A percentile compares a stretch with the other conserved stretches of the same genome.
Conservation (phyloP, 2,888 invertebrate genomes). For the Serripes groenlandicus region DNA sequence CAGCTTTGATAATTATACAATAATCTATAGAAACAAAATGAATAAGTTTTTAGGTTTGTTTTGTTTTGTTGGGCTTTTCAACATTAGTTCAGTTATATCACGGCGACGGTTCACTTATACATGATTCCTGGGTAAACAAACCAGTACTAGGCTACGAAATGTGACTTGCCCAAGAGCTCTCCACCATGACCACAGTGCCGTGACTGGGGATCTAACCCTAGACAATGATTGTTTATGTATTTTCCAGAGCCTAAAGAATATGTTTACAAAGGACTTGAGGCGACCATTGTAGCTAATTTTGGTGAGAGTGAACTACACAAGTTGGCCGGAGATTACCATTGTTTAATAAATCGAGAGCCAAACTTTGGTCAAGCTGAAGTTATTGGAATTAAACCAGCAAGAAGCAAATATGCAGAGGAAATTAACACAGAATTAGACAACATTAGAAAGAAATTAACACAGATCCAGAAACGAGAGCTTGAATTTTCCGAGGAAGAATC, state of each 20-base stretch:
- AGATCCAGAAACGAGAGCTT: background rate
- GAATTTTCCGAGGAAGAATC: background rate
- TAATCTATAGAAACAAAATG: too few relatives aligned
- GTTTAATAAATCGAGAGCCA: constrained; percentile 20
- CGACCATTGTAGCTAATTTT: constrained; percentile 33
- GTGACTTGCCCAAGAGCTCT: background rate
- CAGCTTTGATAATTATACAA: too few relatives aligned
- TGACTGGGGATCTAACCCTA: background rate
- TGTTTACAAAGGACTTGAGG: constrained; percentile 22
- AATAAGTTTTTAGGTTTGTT: too few relatives aligned
- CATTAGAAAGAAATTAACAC: background rate
- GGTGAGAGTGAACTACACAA: constrained; percentile 25
- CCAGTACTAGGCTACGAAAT: too few relatives aligned
- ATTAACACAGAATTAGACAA: background rate
- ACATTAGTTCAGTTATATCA: background rate
- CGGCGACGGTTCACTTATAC: background rate
- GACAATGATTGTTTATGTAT: background rate
- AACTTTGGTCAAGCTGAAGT: constrained; percentile 4
- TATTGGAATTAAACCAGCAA: constrained; percentile 16
- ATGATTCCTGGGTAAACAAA: background rate
- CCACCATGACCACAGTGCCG: background rate
- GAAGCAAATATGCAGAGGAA: background rate
- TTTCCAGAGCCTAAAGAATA: background rate
- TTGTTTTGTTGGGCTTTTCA: background rate
- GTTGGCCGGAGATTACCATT: background rate